Evolutionary conservation across 2,113 vertebrate genomes (phyloP), one percentile per base, ranked within the genome.

Genomic region (Zosterops hypoxanthus): DNA sequence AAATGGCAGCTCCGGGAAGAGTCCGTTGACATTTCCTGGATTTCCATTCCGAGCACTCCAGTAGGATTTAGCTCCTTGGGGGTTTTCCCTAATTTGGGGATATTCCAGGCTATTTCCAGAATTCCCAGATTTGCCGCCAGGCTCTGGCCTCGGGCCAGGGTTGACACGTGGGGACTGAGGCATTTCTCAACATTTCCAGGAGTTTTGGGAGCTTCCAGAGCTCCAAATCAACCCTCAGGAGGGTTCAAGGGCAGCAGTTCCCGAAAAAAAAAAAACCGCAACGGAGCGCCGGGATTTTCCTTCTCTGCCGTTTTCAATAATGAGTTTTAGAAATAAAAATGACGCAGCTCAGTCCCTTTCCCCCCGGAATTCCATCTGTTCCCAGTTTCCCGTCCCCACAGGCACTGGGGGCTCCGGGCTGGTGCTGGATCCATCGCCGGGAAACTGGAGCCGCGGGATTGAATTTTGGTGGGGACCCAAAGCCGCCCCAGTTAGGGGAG

Each of bases 1-100:
- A 12, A 25, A 17, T 0, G 23, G 57, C 68, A 18, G 81, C 42
- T 46, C 41, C 21, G n/a, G 23, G 69, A 55, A 55, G 41, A 21
- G 8, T 4, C 28, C 16, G 3, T 26, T 5, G 57, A 0, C 2
- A 1, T 55, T 73, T 46, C 68, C 59, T 2, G 59, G 22, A n/a
- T 46, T 63, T 55, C 68, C 47, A 44, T 53, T 31, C 33, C 8
- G 3, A 10, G 24, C 66, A 2, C 57, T 64, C 33, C 81, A 18
- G 33, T 2, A 2, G 1, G 9, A 29, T 16, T 4, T 24, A 5
- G 41, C 34, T 53, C 22, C 49, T 6, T 8, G 57, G 49, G 26
- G n/a, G 33, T 26, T 59, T 72, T 21, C 39, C 41, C 57, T 2
- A 0, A 5, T 3, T 6, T 17, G 57, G 69, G 41, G 59, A 22